phyloP scores from a whole-genome alignment of 1,140 invertebrate species.

The Riptortus pedestris region DNA sequence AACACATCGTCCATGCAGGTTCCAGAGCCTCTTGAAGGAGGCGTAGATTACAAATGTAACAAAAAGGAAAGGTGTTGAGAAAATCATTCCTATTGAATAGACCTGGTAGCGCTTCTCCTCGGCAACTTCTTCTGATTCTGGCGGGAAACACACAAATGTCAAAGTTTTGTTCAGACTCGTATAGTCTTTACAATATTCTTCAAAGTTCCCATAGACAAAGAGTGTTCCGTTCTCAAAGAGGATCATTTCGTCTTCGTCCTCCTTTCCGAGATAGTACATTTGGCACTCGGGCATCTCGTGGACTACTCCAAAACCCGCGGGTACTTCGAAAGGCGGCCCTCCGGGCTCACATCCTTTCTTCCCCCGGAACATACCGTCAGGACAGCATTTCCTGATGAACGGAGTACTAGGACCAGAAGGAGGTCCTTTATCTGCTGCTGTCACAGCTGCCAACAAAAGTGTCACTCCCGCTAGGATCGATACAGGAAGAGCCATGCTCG shows the following conservation, averaged over 20 bases:
- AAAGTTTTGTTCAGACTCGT: no score
- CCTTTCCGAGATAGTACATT: neutral
- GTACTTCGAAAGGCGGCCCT: neutral
- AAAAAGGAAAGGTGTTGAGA: neutral
- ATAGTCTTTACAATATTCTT: neutral
- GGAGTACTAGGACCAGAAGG: no score
- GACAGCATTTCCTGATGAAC: neutral
- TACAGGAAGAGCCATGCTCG: no score
- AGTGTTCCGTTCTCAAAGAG: neutral
- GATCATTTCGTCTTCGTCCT: neutral
- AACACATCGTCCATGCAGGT: neutral
- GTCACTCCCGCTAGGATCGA: no score
- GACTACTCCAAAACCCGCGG: neutral
- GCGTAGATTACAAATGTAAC: neutral
- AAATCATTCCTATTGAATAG: neutral
- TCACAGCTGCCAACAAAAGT: no score
- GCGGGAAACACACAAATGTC: constrained; percentile 33
- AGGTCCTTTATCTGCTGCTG: no score
- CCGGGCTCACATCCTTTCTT: neutral
- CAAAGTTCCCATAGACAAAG: neutral
- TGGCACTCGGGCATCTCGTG: neutral
- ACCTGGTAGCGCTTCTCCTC: constrained; percentile 18
- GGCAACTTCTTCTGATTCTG: constrained; percentile 19
- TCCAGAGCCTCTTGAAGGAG: neutral
- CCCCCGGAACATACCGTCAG: neutral